phyloP scores from a whole-genome alignment of 2,888 invertebrate genomes.

The Spodoptera littoralis region DNA sequence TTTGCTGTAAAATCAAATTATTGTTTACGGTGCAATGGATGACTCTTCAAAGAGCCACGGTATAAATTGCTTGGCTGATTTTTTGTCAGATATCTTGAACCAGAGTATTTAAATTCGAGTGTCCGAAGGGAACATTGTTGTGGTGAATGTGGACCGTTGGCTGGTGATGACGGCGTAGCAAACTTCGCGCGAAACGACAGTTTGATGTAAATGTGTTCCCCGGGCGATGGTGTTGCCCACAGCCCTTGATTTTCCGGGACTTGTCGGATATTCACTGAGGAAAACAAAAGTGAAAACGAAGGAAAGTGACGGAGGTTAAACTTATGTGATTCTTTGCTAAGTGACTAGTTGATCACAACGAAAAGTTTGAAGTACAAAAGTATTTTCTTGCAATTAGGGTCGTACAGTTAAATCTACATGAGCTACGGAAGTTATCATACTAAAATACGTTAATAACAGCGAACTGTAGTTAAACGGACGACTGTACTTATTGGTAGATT shows the following conservation, averaged over 20 bases:
- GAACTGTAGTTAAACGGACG: no score
- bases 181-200: constrained; percentile 74
- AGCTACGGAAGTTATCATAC: no score
- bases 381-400: not conserved
- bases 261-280: constrained; percentile 16
- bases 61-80: constrained; percentile 12
- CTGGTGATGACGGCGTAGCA: constrained; percentile 64
- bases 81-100: constrained; percentile 9
- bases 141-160: constrained; percentile 48
- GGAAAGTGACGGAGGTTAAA: not conserved
- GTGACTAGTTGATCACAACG: not conserved
- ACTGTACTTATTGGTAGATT: not conserved
- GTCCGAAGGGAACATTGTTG: constrained; percentile 62
- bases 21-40: not conserved
- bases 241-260: constrained; percentile 24
- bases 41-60: not conserved
- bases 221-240: constrained; percentile 61
- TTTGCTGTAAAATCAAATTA: constrained; percentile 2
- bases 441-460: no score
- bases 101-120: constrained; percentile 24
- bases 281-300: constrained; percentile 16
- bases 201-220: constrained; percentile 82
- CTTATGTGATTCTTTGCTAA: not conserved
- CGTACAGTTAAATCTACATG: no score
- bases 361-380: not conserved